Percentiles rank a stretch among this genome's conserved stretches.
Conservation (phyloP, 2,888 invertebrate genomes). For the Agrochola lota region DNA sequence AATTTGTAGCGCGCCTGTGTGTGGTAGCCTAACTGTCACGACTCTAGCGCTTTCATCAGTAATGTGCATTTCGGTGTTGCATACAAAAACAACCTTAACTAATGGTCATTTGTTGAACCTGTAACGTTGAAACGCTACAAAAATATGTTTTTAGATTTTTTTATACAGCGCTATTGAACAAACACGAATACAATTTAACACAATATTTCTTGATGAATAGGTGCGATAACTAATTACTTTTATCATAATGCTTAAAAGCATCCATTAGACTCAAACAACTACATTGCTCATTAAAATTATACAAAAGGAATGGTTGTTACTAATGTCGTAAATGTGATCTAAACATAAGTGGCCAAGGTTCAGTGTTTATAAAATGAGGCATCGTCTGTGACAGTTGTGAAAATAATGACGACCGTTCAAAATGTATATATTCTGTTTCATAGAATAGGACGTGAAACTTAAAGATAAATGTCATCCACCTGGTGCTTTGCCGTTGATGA, state of each 20-base stretch:
- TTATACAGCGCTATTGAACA: neutral
- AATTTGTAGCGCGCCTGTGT: slow-evolving; percentile 57
- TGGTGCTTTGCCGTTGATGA: neutral
- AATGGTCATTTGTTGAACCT: slow-evolving; percentile 51
- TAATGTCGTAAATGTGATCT: slow-evolving; percentile 2
- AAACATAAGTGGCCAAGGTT: neutral
- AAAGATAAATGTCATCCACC: neutral
- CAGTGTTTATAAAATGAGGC: neutral
- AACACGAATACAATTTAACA: neutral
- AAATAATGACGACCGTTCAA: neutral
- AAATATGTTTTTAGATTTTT: slow-evolving; percentile 6
- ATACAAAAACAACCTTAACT: slow-evolving; percentile 58
- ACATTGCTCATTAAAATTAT: slow-evolving; percentile 19
- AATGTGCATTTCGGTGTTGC: slow-evolving; percentile 65
- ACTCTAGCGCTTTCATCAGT: slow-evolving; percentile 63
- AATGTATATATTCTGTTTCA: neutral
- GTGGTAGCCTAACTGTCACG: slow-evolving; percentile 56
- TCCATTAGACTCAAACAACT: slow-evolving; percentile 21
- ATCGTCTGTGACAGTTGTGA: neutral
- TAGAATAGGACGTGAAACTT: neutral
- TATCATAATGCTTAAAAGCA: slow-evolving; percentile 18
- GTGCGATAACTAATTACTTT: slow-evolving; percentile 5
- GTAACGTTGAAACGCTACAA: slow-evolving; percentile 17
- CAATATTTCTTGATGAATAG: slow-evolving; percentile 4
- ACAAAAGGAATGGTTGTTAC: slow-evolving; percentile 6